These are phyloP conservation scores for Macropodus opercularis DNA, from an alignment of 2,797 vertebrate species.

Conservation along the genomic window DNA sequence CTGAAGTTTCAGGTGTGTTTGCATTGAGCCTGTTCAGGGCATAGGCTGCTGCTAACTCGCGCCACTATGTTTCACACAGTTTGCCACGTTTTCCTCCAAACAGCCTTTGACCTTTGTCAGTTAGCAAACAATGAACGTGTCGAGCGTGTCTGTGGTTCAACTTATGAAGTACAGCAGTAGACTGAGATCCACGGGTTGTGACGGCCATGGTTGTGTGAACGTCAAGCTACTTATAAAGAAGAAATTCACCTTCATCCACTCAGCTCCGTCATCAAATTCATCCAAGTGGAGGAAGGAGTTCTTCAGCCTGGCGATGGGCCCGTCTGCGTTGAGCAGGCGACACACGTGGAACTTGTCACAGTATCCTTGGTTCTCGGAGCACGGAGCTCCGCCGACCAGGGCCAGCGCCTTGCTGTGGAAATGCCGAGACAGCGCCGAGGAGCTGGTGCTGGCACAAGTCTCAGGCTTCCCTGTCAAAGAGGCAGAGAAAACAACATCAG, in stretches of 20 bases:
- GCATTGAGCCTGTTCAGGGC: no score
- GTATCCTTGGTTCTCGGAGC: slow-evolving; percentile 79
- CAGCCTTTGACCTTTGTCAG: no score
- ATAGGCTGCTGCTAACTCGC: no score
- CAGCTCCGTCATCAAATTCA: slow-evolving; percentile 76
- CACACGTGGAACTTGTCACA: slow-evolving; percentile 85
- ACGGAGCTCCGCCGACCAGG: slow-evolving; percentile 78
- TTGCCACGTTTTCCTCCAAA: no score
- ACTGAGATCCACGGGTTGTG: not conserved
- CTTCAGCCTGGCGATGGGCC: slow-evolving; percentile 83
- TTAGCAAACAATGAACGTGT: no score
- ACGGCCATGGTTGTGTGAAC: not conserved
- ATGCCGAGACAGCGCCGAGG: slow-evolving; percentile 69
- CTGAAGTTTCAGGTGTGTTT: no score
- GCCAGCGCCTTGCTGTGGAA: slow-evolving; percentile 74
- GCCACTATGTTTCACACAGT: no score
- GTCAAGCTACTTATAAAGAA: not conserved
- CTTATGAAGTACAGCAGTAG: no score
- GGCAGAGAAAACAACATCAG: not conserved
- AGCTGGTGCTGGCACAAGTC: slow-evolving; percentile 83
- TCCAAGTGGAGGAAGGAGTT: slow-evolving; percentile 81
- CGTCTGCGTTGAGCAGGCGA: slow-evolving; percentile 83
- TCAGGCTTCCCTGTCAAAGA: slow-evolving; percentile 64
- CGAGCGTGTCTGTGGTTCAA: no score
- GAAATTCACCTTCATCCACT: slow-evolving; percentile 84